phyloP scores from a whole-genome alignment of 2,888 invertebrate genomes.

The Conistra vaccinii region DNA sequence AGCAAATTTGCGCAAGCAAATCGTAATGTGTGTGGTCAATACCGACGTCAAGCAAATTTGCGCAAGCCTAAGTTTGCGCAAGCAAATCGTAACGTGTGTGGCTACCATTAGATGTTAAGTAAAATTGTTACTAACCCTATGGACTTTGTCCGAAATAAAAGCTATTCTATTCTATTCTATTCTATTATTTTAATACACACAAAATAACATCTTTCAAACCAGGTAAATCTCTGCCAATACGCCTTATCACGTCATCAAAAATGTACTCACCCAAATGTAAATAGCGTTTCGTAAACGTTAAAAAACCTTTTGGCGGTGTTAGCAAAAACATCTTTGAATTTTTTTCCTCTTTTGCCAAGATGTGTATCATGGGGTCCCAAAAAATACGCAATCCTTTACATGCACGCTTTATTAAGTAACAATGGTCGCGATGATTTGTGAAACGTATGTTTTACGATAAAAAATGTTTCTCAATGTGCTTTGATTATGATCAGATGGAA shows the following conservation, averaged over 20 bases:
- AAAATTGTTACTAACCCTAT: too few species aligned
- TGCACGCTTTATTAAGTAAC: constrained; percentile 64
- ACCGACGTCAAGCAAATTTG: too few species aligned
- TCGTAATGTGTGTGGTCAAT: too few species aligned
- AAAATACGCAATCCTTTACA: constrained; percentile 73
- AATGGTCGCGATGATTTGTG: constrained; percentile 50
- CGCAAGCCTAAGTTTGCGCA: too few species aligned
- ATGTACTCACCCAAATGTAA: constrained; percentile 48
- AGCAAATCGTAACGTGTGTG: too few species aligned
- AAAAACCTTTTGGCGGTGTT: constrained; percentile 50
- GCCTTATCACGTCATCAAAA: constrained; percentile 46
- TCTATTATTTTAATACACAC: neutral
- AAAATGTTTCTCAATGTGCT: constrained; percentile 36
- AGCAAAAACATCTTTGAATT: constrained; percentile 24
- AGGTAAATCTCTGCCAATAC: neutral
- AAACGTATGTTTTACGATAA: constrained; percentile 25
- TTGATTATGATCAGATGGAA: constrained; percentile 24
- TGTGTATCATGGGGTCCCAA: constrained; percentile 65
- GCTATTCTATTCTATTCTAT: too few species aligned
- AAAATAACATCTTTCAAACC: neutral
- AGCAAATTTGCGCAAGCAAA: too few species aligned
- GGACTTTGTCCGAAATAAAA: too few species aligned
- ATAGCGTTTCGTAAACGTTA: constrained; percentile 29
- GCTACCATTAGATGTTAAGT: too few species aligned
- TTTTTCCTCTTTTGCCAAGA: constrained; percentile 51